Percentiles rank a stretch among this genome's conserved stretches.
Conservation (phyloP, 2,888 invertebrate species). For the Dolomedes plantarius region DNA sequence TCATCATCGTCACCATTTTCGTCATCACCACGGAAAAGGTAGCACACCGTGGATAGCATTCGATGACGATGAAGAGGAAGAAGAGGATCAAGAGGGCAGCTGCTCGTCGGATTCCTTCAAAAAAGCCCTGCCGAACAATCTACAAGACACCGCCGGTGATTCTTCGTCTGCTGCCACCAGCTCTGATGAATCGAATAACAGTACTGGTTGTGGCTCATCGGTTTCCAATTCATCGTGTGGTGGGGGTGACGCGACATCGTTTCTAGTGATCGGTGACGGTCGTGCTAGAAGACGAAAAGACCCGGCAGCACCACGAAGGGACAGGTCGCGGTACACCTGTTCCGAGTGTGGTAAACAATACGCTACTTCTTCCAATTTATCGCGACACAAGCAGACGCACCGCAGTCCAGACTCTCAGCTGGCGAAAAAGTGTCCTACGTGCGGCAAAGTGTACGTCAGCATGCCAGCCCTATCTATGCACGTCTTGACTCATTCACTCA, state of each 20-base stretch:
- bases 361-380: constrained; percentile 91
- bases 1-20: constrained; percentile 20
- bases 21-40: background rate
- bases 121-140: background rate
- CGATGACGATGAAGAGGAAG: constrained; percentile 43
- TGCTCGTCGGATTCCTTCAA: constrained; percentile 45
- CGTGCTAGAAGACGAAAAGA: constrained; percentile 34
- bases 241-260: constrained; percentile 25
- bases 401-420: constrained; percentile 86
- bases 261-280: constrained; percentile 51
- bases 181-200: constrained; percentile 50
- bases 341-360: constrained; percentile 92
- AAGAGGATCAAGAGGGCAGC: constrained; percentile 15
- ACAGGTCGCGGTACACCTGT: constrained; percentile 82
- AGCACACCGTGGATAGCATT: constrained; percentile 59
- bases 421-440: constrained; percentile 88
- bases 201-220: constrained; percentile 19
- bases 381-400: constrained; percentile 93
- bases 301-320: constrained; percentile 29
- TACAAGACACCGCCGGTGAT: constrained; percentile 6
- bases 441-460: constrained; percentile 90
- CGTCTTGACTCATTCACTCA: constrained; percentile 87
- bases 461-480: constrained; percentile 94
- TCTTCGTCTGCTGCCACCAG: constrained; percentile 19
- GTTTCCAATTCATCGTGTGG: constrained; percentile 13